Conservation (phyloP, 92 coral and sea anemone species). For the Bergia puertoricense region DNA sequence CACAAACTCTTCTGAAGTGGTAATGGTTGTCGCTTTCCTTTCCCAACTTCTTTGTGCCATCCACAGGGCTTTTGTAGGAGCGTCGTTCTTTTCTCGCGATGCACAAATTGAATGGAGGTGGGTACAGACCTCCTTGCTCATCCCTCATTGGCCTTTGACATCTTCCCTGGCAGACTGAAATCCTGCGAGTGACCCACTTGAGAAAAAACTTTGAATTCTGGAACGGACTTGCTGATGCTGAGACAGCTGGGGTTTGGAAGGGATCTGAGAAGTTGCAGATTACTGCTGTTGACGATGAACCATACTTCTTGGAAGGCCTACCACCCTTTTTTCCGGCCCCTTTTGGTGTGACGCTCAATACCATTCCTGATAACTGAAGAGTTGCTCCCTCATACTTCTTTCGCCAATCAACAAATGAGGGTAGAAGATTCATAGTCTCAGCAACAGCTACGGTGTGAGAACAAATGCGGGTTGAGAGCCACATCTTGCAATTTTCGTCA, state of each 20-base stretch:
- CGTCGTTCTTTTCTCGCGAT: constrained; percentile 8
- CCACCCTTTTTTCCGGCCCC: constrained; percentile 56
- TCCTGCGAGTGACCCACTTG: constrained; percentile 62
- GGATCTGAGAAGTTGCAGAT: too few relatives aligned
- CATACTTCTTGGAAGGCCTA: constrained; percentile 12
- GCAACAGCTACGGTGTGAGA: constrained; percentile 52
- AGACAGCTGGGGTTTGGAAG: too few relatives aligned
- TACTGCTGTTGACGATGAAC: too few relatives aligned
- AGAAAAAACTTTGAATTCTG: constrained; percentile 41
- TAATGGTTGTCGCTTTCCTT: constrained; percentile 56
- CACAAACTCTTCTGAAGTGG: constrained; percentile 48
- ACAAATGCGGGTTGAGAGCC: constrained; percentile 52
- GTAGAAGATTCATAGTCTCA: constrained; percentile 2
- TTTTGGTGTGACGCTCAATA: constrained; percentile 48
- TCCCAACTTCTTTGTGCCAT: constrained; percentile 59
- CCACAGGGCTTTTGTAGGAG: constrained; percentile 29
- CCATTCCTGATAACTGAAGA: constrained; percentile 10
- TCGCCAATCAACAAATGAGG: constrained; percentile 43
- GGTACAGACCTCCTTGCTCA: constrained; percentile 43
- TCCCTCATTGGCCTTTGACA: constrained; percentile 59
- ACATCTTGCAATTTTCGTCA: constrained; percentile 54
- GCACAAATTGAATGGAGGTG: constrained; percentile 16
- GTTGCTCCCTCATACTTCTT: not conserved
- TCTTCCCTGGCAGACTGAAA: constrained; percentile 62
- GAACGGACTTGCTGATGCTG: too few relatives aligned